phyloP scores from a whole-genome alignment of 2,113 vertebrate genomes.

The Erythrocercus mccallii region DNA sequence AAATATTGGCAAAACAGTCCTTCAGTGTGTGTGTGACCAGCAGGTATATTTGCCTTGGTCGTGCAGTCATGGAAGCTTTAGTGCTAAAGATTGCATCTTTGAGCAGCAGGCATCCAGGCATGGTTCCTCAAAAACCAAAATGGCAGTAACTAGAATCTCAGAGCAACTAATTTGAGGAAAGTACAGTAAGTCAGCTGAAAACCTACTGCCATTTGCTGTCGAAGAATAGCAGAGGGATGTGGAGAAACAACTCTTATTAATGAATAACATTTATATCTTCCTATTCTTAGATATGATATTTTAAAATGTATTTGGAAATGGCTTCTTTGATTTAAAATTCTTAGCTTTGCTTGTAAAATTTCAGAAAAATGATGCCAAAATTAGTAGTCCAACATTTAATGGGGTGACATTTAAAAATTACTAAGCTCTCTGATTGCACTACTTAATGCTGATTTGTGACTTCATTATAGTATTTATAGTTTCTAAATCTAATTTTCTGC shows the following conservation, averaged over 20 bases:
- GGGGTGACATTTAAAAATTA: constrained; percentile 27
- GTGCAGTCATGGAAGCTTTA: not conserved
- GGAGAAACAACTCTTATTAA: not conserved
- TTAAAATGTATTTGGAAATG: not conserved
- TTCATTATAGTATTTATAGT: constrained; percentile 23
- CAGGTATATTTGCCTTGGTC: not conserved
- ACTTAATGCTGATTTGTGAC: not conserved
- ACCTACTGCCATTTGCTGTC: not conserved
- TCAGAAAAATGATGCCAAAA: not conserved
- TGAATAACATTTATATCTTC: not conserved
- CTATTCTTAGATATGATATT: not conserved
- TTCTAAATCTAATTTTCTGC: constrained; percentile 6
- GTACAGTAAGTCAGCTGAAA: not conserved
- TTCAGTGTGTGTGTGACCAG: not conserved
- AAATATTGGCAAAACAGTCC: not conserved
- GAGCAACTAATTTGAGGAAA: not conserved
- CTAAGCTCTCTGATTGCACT: not conserved
- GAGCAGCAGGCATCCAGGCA: not conserved
- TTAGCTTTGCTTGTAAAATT: not conserved
- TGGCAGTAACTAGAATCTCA: not conserved
- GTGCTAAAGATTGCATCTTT: not conserved
- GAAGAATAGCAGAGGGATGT: not conserved
- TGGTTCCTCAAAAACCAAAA: not conserved
- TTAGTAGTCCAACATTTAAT: not conserved
- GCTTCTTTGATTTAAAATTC: constrained; percentile 9